Evolutionary conservation across 2,888 invertebrate species (phyloP).

Genomic region (Drosophila conformis): DNA sequence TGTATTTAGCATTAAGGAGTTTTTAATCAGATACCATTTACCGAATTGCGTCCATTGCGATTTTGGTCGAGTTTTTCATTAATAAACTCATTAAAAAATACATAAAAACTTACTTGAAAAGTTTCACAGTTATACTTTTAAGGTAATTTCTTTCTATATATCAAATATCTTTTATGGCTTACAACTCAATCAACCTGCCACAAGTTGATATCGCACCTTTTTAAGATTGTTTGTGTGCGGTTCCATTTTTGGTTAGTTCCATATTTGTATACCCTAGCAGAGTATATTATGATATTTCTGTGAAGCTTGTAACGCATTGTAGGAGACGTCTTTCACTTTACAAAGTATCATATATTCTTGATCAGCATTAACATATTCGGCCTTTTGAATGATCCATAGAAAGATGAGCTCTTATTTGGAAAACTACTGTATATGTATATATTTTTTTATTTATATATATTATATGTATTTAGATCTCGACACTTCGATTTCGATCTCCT

Average conservation of each 20-base stretch:
- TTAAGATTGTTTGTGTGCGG: constrained; percentile 40
- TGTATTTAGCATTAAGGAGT: neutral
- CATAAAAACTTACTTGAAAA: neutral
- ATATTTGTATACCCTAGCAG: neutral
- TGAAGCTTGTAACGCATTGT: neutral
- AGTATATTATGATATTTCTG: neutral
- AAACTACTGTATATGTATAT: neutral
- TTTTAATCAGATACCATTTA: neutral
- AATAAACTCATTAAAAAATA: constrained; percentile 1
- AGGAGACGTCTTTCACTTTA: neutral
- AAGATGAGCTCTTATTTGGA: neutral
- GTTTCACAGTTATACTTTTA: constrained; percentile 28
- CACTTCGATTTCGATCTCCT: neutral
- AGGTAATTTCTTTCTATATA: constrained; percentile 5
- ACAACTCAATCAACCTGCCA: constrained; percentile 44
- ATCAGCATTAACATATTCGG: neutral
- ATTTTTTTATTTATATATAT: neutral
- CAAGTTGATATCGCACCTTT: constrained; percentile 50
- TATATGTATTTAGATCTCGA: neutral
- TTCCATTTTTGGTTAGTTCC: constrained; percentile 45
- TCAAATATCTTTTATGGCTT: constrained; percentile 19
- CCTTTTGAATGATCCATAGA: neutral
- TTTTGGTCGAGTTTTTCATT: neutral
- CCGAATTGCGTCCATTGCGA: neutral
- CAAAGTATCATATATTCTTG: neutral